Base-by-base conservation (phyloP, 92 coral and sea anemone species). In the Parazoanthus atlanticus region DNA sequence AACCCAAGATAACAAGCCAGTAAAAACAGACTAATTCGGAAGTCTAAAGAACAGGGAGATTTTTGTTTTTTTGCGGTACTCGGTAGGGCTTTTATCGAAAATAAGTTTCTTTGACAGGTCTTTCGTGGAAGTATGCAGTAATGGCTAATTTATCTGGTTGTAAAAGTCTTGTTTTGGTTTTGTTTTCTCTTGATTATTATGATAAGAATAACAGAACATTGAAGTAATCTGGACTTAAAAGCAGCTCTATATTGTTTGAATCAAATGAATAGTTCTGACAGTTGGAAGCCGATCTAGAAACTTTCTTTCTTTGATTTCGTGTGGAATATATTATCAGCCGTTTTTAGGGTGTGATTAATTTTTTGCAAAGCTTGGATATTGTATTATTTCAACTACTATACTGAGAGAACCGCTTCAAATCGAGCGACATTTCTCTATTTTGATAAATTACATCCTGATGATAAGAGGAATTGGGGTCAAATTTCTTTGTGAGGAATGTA, bases 401-500 rank as follows among this genome's bases (percentile, higher is more conserved):
- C 70, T n/a, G 28, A 65, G 61, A 54, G 34, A 81, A 32, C 36
- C 23, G 8, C 31, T 79, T 79, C 84, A 49, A 54, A 49, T 79
- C 41, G 66, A 70, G 47, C 5, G 65, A 30, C 9, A 58, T 66
- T 84, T n/a, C 61, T 33, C 32, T n/a, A 32, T 65, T 47, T 81
- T 84, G 33, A 69, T 41, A 31, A 29, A 43, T 84, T 10, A 19
- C 29, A 67, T 84, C 40, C 23, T 30, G 34, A 70, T 70, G 40
- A 84, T 69, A 30, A 29, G 31, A 78, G 43, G 67, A 72, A 43
- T 84, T 67, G 66, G 38, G 78, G 78, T 84, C 86, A 64, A 23
- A 82, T 40, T 82, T 82, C 86, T 64, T 82, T 65, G 54, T 82
- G 54, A 21, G 25, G 32, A 64, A 82, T 66, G 47, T 56, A 65